Conservation (phyloP, 2,797 vertebrate genomes). For the Tenualosa thibaudeaui region DNA sequence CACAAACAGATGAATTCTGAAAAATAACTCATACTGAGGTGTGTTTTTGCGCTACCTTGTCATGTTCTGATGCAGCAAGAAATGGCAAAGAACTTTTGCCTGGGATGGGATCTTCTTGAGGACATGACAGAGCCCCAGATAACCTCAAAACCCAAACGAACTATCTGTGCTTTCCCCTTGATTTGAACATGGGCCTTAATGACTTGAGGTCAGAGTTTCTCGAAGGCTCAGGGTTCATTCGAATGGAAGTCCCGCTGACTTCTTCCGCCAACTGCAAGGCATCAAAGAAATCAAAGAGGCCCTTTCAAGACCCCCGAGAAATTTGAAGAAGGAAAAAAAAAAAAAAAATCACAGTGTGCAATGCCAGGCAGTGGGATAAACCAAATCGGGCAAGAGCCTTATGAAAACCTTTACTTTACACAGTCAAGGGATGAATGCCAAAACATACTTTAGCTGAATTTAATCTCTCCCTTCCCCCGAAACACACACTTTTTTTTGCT, state of each 20-base stretch:
- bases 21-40: not conserved
- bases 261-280: conserved; percentile 42
- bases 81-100: not conserved
- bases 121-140: not conserved
- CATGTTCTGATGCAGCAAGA: not conserved
- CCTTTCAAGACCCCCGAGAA: conserved; percentile 21
- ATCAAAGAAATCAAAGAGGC: conserved; percentile 52
- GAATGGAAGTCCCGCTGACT: conserved; percentile 44
- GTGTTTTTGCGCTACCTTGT: not conserved
- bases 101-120: not conserved
- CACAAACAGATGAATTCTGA: not conserved
- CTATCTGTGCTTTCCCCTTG: not conserved
- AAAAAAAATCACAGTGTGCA: not conserved
- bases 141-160: not conserved
- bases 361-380: not conserved
- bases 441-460: not conserved
- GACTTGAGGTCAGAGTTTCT: conserved; percentile 29
- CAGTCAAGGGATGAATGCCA: not conserved
- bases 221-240: conserved; percentile 41
- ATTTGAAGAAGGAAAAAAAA: not conserved
- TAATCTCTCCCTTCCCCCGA: not conserved
- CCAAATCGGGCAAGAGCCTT: conserved; percentile 1
- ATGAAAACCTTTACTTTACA: conserved; percentile 21
- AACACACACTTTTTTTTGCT: not conserved
- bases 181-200: not conserved